Evolutionary conservation across 64 coral and sea anemone genomes (phyloP).

Genomic region (Pocillopora damicornis): DNA sequence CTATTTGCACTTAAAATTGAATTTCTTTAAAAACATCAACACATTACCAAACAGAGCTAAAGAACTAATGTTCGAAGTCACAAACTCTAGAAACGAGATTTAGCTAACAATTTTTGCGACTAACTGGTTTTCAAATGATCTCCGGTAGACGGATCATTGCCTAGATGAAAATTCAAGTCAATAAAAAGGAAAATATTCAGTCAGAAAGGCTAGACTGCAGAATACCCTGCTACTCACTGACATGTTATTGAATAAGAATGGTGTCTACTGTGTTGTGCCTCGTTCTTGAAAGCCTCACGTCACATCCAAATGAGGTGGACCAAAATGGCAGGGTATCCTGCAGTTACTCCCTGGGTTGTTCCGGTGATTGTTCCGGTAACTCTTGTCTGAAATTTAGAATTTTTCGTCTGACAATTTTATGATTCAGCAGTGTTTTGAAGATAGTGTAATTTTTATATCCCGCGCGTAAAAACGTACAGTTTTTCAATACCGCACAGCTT

Average conservation of each 20-base stretch:
- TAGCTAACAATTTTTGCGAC: not conserved
- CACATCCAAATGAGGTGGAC: no score
- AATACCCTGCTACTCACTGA: no score
- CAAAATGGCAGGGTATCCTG: no score
- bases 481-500: slow-evolving; percentile 5
- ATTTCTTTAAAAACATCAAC: not conserved
- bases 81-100: not conserved
- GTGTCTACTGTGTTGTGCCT: no score
- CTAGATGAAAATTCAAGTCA: not conserved
- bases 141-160: not conserved
- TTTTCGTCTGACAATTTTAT: not conserved
- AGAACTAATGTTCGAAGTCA: not conserved
- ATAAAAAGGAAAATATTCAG: not conserved
- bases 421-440: not conserved
- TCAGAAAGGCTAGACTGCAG: not conserved
- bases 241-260: no score
- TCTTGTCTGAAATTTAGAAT: not conserved
- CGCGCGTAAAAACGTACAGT: not conserved
- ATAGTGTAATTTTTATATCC: slow-evolving; percentile 6
- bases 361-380: no score
- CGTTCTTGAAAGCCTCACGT: not conserved
- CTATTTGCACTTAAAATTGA: not conserved
- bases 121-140: not conserved
- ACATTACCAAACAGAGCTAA: not conserved
- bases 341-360: no score